Evolutionary conservation across 2,113 vertebrate species (phyloP), one percentile per base, ranked within the genome.

Genomic region (Accipiter virgatus): DNA sequence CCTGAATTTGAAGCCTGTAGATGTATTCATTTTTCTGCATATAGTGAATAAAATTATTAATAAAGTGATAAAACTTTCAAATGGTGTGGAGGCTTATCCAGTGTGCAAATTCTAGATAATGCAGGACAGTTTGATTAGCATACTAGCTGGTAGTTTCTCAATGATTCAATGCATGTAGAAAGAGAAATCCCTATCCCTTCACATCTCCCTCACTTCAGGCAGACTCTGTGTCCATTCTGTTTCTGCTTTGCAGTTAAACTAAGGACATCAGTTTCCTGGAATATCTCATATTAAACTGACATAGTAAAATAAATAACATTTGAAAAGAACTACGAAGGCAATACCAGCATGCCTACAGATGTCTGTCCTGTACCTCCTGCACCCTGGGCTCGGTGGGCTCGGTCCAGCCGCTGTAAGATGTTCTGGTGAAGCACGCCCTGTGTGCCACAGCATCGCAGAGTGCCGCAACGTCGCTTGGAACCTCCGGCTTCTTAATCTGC

Each of bases 351-450:
- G 68, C 62, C 68, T 50, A 11, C 6, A n/a, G 43, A 23, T 13
- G 5, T 42, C 42, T 85, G 17, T 40, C 25, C 59, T 27, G 7
- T 19, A 10, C 34, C n/a, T 78, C 27, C 70, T 45, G 20, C 40
- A 26, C 17, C 3, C 16, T 9, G 48, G n/a, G 25, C 65, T 27
- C 2, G 0, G 3, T 0, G 3, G 36, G n/a, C 47, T 71, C 1
- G 0, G 1, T n/a, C 45, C 6, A 2, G 43, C 88, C 36, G 52
- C 84, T 26, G 26, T 50, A 20, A 75, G 58, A 52, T 6, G 62
- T 43, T 52, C 67, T 68, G 71, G 40, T 18, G 61, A 34, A 74
- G 74, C 2, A 0, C 53, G 55, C 45, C 0, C 3, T 11, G 0
- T 20, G 27, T 63, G 68, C 90, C 78, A 15, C 7, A 0, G n/a